phyloP scores from a whole-genome alignment of 1,140 invertebrate genomes.

The Mizuhopecten yessoensis region DNA sequence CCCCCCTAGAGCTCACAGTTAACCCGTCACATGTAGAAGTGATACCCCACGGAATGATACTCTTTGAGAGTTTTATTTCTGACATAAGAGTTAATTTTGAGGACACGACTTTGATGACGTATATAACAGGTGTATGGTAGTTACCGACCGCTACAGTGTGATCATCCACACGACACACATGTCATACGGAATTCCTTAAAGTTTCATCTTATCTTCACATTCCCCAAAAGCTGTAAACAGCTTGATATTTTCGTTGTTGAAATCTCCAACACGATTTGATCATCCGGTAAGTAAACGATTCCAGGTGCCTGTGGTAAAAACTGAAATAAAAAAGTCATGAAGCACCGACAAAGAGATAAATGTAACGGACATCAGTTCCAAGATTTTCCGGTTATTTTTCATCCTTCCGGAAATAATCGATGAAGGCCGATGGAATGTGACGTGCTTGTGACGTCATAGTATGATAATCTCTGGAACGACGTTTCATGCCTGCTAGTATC shows the following conservation, averaged over 20 bases:
- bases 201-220: background rate
- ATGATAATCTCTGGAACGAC: no score
- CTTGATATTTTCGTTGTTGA: background rate
- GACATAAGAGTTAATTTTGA: background rate
- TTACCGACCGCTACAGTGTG: background rate
- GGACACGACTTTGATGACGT: background rate
- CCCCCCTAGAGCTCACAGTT: background rate
- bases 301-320: no score
- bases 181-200: background rate
- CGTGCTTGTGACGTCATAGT: no score
- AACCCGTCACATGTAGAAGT: background rate
- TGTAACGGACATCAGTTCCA: no score
- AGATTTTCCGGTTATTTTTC: no score
- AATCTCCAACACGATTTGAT: background rate
- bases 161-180: background rate
- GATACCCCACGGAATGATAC: background rate
- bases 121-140: background rate
- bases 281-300: background rate
- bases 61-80: background rate
- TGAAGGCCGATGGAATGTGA: no score
- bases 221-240: background rate
- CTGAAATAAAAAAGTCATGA: no score
- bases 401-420: no score
- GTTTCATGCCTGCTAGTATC: no score
- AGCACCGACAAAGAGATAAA: no score